Evolutionary conservation across 2,113 vertebrate genomes (phyloP), one percentile per base, ranked within the genome.

Genomic region (Motacilla alba): DNA sequence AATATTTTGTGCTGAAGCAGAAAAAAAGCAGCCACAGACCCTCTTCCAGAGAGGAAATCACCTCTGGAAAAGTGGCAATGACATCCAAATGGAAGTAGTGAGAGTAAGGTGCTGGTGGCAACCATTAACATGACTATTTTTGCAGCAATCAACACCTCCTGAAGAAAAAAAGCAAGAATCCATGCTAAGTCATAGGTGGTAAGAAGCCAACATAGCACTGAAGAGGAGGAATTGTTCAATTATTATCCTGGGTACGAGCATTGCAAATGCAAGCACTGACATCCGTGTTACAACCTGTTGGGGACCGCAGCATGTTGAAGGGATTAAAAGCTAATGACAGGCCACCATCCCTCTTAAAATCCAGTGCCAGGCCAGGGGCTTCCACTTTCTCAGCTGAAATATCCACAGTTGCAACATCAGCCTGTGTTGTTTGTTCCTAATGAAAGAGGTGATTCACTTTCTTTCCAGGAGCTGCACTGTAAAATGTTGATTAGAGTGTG

Each of bases 241-340:
- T 67, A 62, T 89, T 69, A n/a, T 27, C 62, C 66, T 39, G 81
- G 84, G 27, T 59, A 55, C 2, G 44, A 95, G 56, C 60, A 56
- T 0, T 87, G 80, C 87, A 81, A 82, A 93, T 11, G 74, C 60
- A 87, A 76, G 89, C 81, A 58, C 66, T 30, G 24, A 87, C 23
- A 85, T 70, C 92, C 91, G 6, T 95, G 95, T 97, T 95, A 74
- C 52, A 95, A 96, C 95, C 93, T 97, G 94, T 72, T 84, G 75
- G 23, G 39, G 83, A 80, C 87, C 4, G 2, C 78, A 63, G 93
- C 13, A 8, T 6, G 63, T 0, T 17, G 68, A 77, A 90, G 75
- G 90, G 90, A 94, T 96, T 95, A 94, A 96, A 86, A 88, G 27
- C 64, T 86, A 58, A 83, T 63, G 87, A 91, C 8, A 18, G 49